These are phyloP conservation scores for Xanthia togata DNA, from an alignment of 2,888 invertebrate species.

Conservation along the genomic window DNA sequence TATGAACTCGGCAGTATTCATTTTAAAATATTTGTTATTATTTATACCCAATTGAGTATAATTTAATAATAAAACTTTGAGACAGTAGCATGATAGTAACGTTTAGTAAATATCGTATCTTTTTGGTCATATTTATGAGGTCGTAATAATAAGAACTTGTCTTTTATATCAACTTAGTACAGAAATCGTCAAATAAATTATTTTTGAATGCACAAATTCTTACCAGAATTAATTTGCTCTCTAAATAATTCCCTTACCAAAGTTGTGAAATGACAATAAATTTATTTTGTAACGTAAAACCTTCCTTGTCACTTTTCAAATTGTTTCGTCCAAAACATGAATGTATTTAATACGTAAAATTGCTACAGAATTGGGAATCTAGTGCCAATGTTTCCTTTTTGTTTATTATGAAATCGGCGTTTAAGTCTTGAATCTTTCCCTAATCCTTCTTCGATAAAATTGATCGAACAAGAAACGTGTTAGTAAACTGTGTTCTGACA, in stretches of 20 bases:
- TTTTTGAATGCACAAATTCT: slow-evolving; percentile 44
- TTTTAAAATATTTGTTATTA: slow-evolving; percentile 39
- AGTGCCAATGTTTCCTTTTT: slow-evolving; percentile 75
- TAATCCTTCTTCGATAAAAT: slow-evolving; percentile 59
- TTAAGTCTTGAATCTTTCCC: slow-evolving; percentile 55
- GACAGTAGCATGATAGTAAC: neutral
- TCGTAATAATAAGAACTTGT: neutral
- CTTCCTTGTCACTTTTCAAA: slow-evolving; percentile 63
- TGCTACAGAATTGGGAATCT: slow-evolving; percentile 74
- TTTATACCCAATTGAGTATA: slow-evolving; percentile 23
- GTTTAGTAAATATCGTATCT: slow-evolving; percentile 11
- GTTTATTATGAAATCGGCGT: slow-evolving; percentile 60
- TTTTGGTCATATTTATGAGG: neutral
- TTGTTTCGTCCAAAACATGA: slow-evolving; percentile 62
- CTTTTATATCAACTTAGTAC: neutral
- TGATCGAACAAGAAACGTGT: slow-evolving; percentile 28
- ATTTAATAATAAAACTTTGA: slow-evolving; percentile 30
- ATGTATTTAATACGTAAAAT: slow-evolving; percentile 66
- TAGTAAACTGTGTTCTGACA: slow-evolving; percentile 20
- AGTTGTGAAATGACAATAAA: slow-evolving; percentile 88
- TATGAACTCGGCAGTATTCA: slow-evolving; percentile 9
- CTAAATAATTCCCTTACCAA: slow-evolving; percentile 71
- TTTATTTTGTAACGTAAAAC: slow-evolving; percentile 68
- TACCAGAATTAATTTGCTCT: slow-evolving; percentile 45
- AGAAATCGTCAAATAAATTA: slow-evolving; percentile 45